Evolutionary conservation across 1,140 invertebrate genomes (phyloP).

Genomic region (Listronotus bonariensis): DNA sequence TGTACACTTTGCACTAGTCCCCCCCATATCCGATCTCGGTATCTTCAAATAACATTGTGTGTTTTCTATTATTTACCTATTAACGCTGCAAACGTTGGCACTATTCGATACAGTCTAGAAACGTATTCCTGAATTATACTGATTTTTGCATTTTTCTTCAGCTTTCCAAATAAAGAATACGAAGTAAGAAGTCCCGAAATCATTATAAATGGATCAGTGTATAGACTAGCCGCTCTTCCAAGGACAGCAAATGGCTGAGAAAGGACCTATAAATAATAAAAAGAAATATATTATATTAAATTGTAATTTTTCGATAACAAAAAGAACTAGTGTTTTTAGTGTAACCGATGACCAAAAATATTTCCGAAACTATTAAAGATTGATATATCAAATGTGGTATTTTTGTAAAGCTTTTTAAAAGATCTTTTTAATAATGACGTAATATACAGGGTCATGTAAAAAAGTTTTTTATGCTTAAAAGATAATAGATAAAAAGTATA

Average conservation of each 20-base stretch:
- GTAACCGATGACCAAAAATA: neutral
- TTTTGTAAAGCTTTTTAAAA: no score
- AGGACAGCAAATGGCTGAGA: slow-evolving; percentile 71
- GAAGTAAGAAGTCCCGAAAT: slow-evolving; percentile 73
- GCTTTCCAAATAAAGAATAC: slow-evolving; percentile 66
- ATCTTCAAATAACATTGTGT: no score
- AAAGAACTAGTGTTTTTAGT: no score
- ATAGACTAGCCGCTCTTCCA: slow-evolving; percentile 73
- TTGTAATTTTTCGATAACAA: no score
- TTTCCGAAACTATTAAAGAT: no score
- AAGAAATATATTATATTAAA: no score
- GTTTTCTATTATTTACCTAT: slow-evolving; percentile 53
- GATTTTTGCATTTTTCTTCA: slow-evolving; percentile 62
- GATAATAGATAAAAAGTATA: no score
- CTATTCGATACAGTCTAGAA: slow-evolving; percentile 64
- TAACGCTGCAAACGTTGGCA: slow-evolving; percentile 63
- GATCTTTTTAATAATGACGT: no score
- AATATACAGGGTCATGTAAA: no score
- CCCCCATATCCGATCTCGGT: no score
- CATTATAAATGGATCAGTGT: slow-evolving; percentile 79
- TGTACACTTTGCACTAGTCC: slow-evolving; percentile 65
- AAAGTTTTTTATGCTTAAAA: no score
- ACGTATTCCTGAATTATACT: slow-evolving; percentile 65
- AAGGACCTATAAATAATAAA: slow-evolving; percentile 59
- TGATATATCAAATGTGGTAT: no score